These are phyloP conservation scores for Drosophila kikkawai DNA, from an alignment of 1,140 invertebrate genomes.

Conservation along the genomic window DNA sequence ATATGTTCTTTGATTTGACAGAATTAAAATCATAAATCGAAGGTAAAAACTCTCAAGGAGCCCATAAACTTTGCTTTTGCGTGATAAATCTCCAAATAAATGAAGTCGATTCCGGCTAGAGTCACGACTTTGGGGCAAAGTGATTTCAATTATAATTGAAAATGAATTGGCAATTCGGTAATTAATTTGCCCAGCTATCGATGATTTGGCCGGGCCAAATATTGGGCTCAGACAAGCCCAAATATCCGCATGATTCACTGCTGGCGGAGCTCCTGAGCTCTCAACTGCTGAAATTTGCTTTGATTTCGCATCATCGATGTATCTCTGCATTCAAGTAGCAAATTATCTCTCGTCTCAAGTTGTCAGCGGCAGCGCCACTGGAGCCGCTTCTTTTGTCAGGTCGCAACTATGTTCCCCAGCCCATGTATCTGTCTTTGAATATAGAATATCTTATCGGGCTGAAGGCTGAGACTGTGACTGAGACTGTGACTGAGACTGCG, in stretches of 20 bases:
- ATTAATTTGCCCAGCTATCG: conserved; percentile 52
- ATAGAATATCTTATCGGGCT: conserved; percentile 41
- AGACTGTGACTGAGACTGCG: conserved; percentile 15
- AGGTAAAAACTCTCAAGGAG: background rate
- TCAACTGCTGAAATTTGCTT: conserved; percentile 44
- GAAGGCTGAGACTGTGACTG: conserved; percentile 5
- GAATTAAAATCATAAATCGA: conserved; percentile 30
- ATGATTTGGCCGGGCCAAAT: conserved; percentile 34
- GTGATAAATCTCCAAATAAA: conserved; percentile 58
- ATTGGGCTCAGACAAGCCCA: conserved; percentile 32
- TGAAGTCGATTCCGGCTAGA: conserved; percentile 57
- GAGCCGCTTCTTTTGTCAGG: conserved; percentile 59
- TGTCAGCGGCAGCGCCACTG: conserved; percentile 58
- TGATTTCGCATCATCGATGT: conserved; percentile 48
- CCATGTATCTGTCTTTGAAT: conserved; percentile 40
- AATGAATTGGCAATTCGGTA: conserved; percentile 59
- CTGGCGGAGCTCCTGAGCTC: conserved; percentile 5
- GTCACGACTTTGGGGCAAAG: conserved; percentile 60
- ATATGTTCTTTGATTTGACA: conserved; percentile 34
- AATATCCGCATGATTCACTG: conserved; percentile 24
- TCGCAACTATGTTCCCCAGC: conserved; percentile 38
- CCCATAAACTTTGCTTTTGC: conserved; percentile 23
- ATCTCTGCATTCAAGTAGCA: conserved; percentile 71
- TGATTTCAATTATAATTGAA: conserved; percentile 47
- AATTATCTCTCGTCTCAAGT: conserved; percentile 82